phyloP scores from a whole-genome alignment of 2,797 vertebrate genomes.

The Paguma larvata region DNA sequence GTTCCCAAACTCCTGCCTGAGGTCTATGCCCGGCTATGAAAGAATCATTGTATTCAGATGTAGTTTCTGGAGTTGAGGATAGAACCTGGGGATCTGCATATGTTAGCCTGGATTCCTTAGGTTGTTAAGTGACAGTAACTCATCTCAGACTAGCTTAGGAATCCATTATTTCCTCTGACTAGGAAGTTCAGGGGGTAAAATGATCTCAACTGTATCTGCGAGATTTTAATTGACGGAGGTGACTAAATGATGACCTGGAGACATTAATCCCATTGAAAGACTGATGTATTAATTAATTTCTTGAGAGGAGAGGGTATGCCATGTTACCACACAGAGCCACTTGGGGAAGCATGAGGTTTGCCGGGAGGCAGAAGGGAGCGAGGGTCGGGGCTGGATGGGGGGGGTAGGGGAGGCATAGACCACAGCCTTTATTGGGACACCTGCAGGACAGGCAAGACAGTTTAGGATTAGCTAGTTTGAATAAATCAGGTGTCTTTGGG shows the following conservation, averaged over 20 bases:
- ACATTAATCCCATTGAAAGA: neutral
- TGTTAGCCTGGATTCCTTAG: constrained; percentile 29
- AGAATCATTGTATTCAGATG: neutral
- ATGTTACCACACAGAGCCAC: no score
- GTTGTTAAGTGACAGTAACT: neutral
- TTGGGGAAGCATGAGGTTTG: neutral
- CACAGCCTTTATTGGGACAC: neutral
- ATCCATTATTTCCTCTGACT: neutral
- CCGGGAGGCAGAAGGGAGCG: neutral
- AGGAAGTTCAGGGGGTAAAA: neutral
- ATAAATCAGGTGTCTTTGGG: neutral
- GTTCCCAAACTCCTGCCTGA: neutral
- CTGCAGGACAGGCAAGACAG: neutral
- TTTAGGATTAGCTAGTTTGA: neutral
- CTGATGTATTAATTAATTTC: neutral
- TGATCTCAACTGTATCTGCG: neutral
- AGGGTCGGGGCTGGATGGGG: neutral
- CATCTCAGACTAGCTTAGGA: neutral
- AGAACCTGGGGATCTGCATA: neutral
- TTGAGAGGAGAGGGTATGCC: neutral
- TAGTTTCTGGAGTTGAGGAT: neutral
- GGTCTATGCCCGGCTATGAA: neutral
- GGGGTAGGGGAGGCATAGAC: neutral
- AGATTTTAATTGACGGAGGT: neutral
- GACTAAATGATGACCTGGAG: neutral